These are phyloP conservation scores for Micropterix aruncella DNA, from an alignment of 2,888 invertebrate species.

Conservation along the genomic window DNA sequence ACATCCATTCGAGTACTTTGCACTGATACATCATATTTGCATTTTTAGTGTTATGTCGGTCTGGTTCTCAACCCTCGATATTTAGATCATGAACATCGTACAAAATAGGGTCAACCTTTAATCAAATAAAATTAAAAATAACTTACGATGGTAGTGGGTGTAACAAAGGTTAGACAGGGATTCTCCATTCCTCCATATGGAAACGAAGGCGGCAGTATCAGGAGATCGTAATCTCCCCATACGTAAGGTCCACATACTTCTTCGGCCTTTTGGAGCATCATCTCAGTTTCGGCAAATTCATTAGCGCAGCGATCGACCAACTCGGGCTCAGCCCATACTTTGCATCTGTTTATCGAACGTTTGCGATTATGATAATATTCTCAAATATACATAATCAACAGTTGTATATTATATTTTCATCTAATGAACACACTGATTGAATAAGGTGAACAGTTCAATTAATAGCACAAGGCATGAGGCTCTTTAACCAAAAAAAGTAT, in stretches of 20 bases:
- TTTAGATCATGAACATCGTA: too few species aligned
- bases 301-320: constrained; percentile 69
- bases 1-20: too few species aligned
- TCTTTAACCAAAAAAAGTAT: too few species aligned
- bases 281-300: constrained; percentile 82
- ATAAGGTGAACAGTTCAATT: too few species aligned
- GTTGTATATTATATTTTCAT: too few species aligned
- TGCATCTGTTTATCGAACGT: constrained; percentile 36
- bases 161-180: constrained; percentile 90
- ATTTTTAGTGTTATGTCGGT: too few species aligned
- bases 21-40: too few species aligned
- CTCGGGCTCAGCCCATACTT: constrained; percentile 84
- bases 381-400: too few species aligned
- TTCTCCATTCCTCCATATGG: constrained; percentile 98
- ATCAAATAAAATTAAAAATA: constrained; percentile 3
- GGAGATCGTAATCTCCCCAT: constrained; percentile 80
- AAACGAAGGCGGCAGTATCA: constrained; percentile 87
- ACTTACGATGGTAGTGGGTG: constrained; percentile 75
- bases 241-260: constrained; percentile 77
- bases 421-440: too few species aligned
- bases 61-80: too few species aligned
- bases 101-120: not conserved
- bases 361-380: too few species aligned
- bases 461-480: too few species aligned
- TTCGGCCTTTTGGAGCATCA: constrained; percentile 70